Percentiles rank a stretch among this genome's conserved stretches.
Conservation (phyloP, 2,888 invertebrate genomes). For the Microchrysa polita region DNA sequence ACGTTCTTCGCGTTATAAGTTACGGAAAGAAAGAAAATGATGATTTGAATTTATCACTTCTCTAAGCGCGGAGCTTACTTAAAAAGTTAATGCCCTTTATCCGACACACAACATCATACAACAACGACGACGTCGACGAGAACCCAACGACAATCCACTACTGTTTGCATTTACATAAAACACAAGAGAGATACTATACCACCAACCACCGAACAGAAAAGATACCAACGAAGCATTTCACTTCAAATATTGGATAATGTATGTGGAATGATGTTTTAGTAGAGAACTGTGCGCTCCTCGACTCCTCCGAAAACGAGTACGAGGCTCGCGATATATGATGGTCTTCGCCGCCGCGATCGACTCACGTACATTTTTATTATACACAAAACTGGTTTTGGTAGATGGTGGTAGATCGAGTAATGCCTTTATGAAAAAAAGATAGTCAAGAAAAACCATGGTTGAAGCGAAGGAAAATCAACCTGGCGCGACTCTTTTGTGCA, state of each 20-base stretch:
- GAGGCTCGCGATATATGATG: too few relatives aligned
- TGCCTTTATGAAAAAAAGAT: constrained; percentile 19
- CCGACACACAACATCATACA: background rate
- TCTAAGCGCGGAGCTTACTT: background rate
- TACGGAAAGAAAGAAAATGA: background rate
- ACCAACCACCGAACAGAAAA: too few relatives aligned
- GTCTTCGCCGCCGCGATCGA: too few relatives aligned
- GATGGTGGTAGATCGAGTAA: background rate
- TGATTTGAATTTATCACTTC: background rate
- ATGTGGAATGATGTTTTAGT: constrained; percentile 18
- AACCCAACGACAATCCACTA: constrained; percentile 33
- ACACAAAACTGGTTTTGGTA: constrained; percentile 26
- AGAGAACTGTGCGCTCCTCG: constrained; percentile 3
- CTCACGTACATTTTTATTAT: constrained; percentile 5
- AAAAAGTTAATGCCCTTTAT: constrained; percentile 32
- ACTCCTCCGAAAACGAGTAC: too few relatives aligned
- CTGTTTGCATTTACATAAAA: constrained; percentile 33
- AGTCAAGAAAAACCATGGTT: too few relatives aligned
- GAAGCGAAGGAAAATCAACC: constrained; percentile 9
- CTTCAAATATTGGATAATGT: background rate
- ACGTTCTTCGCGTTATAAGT: too few relatives aligned
- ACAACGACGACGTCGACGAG: too few relatives aligned
- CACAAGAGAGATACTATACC: constrained; percentile 22
- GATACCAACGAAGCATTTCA: constrained; percentile 37
- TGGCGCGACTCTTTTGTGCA: constrained; percentile 6